A percentile compares a stretch with the other conserved stretches of the same genome.
phyloP scores from a whole-genome alignment of 2,797 vertebrate genomes.

The Siniperca scherzeri region DNA sequence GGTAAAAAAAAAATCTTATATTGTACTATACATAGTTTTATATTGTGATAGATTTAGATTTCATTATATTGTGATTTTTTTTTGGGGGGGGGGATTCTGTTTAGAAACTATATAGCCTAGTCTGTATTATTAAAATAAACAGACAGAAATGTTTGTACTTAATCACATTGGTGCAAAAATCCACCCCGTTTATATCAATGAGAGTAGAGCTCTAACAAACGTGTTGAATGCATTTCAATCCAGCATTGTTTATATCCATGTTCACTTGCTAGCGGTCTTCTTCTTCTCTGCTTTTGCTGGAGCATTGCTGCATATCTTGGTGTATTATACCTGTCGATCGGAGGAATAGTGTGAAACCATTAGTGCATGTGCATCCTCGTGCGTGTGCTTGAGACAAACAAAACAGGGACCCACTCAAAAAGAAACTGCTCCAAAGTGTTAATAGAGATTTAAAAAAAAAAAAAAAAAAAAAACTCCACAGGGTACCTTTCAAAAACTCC shows the following conservation, averaged over 20 bases:
- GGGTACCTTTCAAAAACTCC: too few species aligned
- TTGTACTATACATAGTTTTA: neutral
- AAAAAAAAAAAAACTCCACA: too few species aligned
- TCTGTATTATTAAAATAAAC: neutral
- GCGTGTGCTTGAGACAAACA: neutral
- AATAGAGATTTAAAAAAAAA: too few species aligned
- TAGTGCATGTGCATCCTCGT: neutral
- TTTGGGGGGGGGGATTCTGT: neutral
- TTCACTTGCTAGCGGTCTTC: neutral
- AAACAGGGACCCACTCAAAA: neutral
- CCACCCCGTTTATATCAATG: neutral
- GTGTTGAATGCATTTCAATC: neutral
- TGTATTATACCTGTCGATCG: neutral
- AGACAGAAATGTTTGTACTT: neutral
- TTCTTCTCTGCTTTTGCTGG: neutral
- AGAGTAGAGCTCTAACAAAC: neutral
- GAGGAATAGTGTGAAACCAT: neutral
- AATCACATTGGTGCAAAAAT: slow-evolving; percentile 3
- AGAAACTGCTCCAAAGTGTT: too few species aligned
- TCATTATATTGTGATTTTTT: neutral
- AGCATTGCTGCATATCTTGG: neutral
- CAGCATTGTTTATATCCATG: neutral
- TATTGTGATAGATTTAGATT: neutral
- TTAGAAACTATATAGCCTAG: neutral
- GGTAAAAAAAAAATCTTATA: neutral